A percentile compares a stretch with the other conserved stretches of the same genome.
These are phyloP conservation scores for Channallabes apus DNA, from an alignment of 2,797 vertebrate genomes.

Conservation along the genomic window DNA sequence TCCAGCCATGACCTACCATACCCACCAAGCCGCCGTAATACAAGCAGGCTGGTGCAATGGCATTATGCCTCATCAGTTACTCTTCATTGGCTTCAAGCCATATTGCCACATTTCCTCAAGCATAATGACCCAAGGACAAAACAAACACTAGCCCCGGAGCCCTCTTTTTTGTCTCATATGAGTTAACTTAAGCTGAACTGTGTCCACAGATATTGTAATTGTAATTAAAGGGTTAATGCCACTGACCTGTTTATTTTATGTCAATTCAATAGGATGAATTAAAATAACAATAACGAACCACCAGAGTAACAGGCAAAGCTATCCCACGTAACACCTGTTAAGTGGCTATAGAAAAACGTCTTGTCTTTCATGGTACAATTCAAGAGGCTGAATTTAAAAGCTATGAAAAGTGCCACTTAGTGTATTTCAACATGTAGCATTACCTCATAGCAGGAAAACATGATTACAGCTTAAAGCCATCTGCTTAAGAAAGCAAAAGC, in stretches of 20 bases:
- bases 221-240: constrained; percentile 42
- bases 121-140: constrained; percentile 70
- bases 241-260: constrained; percentile 34
- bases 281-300: constrained; percentile 14
- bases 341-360: constrained; percentile 6
- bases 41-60: constrained; percentile 71
- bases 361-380: constrained; percentile 8
- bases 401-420: constrained; percentile 9
- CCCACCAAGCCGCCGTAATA: constrained; percentile 65
- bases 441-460: constrained; percentile 10
- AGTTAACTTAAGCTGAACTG: constrained; percentile 19
- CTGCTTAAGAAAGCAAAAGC: constrained; percentile 28
- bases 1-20: constrained; percentile 73
- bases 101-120: constrained; percentile 68
- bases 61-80: constrained; percentile 65
- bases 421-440: constrained; percentile 3
- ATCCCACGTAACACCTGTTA: constrained; percentile 27
- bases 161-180: constrained; percentile 25
- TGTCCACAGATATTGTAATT: background rate
- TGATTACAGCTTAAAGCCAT: constrained; percentile 19
- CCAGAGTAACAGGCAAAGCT: constrained; percentile 11
- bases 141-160: constrained; percentile 61
- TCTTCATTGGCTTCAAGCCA: constrained; percentile 70
- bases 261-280: background rate
- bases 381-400: constrained; percentile 29